These are phyloP conservation scores for Lasiurus cinereus DNA, from an alignment of 2,113 vertebrate genomes.

Conservation along the genomic window DNA sequence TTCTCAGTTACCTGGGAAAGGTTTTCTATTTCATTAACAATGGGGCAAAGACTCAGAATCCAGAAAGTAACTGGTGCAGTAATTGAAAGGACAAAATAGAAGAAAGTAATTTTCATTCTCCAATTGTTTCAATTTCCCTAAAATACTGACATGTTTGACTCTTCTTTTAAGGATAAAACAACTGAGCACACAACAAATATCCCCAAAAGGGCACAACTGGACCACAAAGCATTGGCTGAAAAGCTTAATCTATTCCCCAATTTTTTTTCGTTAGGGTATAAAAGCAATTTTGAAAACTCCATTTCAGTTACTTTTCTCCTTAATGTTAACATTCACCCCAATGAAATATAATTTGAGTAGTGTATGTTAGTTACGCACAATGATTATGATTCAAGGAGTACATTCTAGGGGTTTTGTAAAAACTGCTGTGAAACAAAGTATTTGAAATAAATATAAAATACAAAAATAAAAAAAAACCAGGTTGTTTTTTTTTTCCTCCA, in stretches of 20 bases:
- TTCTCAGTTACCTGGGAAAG: not conserved
- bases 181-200: not conserved
- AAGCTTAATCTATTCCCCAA: not conserved
- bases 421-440: conserved; percentile 61
- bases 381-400: conserved; percentile 39
- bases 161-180: not conserved
- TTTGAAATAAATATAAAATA: conserved; percentile 55
- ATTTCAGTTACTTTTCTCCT: not conserved
- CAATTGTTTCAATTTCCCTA: conserved; percentile 8
- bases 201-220: not conserved
- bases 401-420: conserved; percentile 37
- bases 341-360: conserved; percentile 23
- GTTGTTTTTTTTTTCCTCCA: conserved; percentile 64
- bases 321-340: not conserved
- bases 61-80: not conserved
- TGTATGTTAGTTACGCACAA: conserved; percentile 8
- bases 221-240: conserved; percentile 22
- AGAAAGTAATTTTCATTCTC: not conserved
- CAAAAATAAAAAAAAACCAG: conserved; percentile 80
- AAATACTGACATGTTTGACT: not conserved
- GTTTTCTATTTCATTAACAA: not conserved
- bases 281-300: conserved; percentile 3
- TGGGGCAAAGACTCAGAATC: not conserved
- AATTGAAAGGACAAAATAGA: conserved; percentile 25
- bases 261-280: not conserved